Conservation (phyloP, 2,888 invertebrate genomes). For the Drosophila hawaiiensis region DNA sequence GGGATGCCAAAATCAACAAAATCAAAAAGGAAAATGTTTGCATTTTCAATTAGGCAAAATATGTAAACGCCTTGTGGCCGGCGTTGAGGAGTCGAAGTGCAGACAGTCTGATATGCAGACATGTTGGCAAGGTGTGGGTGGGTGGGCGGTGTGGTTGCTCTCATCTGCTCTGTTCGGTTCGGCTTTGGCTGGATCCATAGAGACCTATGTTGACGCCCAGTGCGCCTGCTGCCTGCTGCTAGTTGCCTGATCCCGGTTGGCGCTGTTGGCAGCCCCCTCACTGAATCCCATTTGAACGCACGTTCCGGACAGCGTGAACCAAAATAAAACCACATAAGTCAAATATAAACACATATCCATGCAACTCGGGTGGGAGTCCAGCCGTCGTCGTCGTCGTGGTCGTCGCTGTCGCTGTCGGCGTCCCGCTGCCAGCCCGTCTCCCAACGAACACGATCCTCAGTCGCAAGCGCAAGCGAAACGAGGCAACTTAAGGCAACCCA, state of each 20-base stretch:
- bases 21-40: conserved; percentile 34
- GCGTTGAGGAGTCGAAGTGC: conserved; percentile 5
- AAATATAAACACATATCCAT: conserved; percentile 74
- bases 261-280: conserved; percentile 21
- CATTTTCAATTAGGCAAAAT: conserved; percentile 42
- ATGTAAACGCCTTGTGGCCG: conserved; percentile 8
- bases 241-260: conserved; percentile 41
- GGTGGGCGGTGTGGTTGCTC: conserved; percentile 10
- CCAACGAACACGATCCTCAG: conserved; percentile 19
- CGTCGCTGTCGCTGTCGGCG: conserved; percentile 8
- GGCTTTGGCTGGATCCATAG: neutral
- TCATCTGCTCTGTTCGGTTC: neutral
- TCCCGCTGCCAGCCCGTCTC: conserved; percentile 50
- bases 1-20: conserved; percentile 14
- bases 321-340: conserved; percentile 72
- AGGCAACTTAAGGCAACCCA: conserved; percentile 15
- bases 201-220: conserved; percentile 1
- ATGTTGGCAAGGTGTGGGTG: conserved; percentile 33
- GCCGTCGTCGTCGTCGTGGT: conserved; percentile 12
- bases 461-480: conserved; percentile 7
- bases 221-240: conserved; percentile 12
- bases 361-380: conserved; percentile 52
- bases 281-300: neutral
- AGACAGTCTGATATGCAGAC: conserved; percentile 5
- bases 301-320: conserved; percentile 30